Evolutionary conservation across 2,888 invertebrate genomes (phyloP), one percentile per base, ranked within the genome.

Genomic region (Lissocephala sabroskyi): DNA sequence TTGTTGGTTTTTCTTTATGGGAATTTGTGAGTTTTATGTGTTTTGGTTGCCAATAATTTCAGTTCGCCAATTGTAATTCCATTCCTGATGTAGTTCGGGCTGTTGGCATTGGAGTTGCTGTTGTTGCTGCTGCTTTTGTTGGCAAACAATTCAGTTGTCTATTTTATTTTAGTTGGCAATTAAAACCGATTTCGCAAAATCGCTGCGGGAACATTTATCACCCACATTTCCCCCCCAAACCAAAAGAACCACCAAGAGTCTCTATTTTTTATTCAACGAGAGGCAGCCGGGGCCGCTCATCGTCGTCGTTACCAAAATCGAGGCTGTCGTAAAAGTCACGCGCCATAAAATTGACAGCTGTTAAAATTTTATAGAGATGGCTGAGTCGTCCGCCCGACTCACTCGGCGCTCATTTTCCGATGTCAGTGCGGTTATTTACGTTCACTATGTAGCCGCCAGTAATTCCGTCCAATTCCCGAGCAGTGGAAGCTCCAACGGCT

Each of bases 331-430:
- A 68, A 76, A 71, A 71, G 62, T 76, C 74, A 59, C 73, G 68
- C 68, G 60, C 73, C 68, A 71, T 71, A 76, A 71, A 76, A 73
- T 68, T 60, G 73, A 76, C 73, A 76, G 68, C 73, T 76, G 73
- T 56, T 73, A 73, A 76, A 68, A 71, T 76, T 74, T 62, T 53
- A 35, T 33, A 26, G 13, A 26, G 16, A 35, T 9, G 35, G 35
- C 2, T 2, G 33, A 14, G 35, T 1, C 11, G 30, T n/a, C n/a
- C n/a, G n/a, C n/a, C n/a, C n/a, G n/a, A n/a, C n/a, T n/a, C n/a
- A n/a, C n/a, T n/a, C n/a, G n/a, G 23, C 23, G 3, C 23, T 23
- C 23, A 23, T 23, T 23, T 23, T 23, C 4, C 23, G 4, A 23
- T n/a, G 23, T 7, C 23, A 23, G 7, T 23, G 23, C 7, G 23